These are phyloP conservation scores for Trematomus loennbergii DNA, from an alignment of 2,113 vertebrate genomes.

Conservation along the genomic window DNA sequence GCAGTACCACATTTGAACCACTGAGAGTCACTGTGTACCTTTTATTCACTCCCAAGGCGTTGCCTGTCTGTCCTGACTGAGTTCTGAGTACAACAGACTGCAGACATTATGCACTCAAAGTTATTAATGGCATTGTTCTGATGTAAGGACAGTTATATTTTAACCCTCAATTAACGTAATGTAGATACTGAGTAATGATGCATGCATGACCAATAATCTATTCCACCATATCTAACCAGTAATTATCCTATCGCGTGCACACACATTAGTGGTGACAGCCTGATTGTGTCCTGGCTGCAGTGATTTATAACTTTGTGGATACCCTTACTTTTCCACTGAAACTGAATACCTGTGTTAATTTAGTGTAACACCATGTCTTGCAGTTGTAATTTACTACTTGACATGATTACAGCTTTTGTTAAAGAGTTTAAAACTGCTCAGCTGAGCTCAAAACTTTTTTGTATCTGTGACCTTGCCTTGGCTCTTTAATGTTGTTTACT, in stretches of 20 bases:
- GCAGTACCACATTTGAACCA: neutral
- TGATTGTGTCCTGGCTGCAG: constrained; percentile 4
- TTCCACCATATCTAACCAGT: neutral
- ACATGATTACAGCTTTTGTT: neutral
- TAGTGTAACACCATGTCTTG: neutral
- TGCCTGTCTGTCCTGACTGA: neutral
- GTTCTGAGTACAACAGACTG: neutral
- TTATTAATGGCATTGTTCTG: neutral
- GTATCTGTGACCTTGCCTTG: neutral
- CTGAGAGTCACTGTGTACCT: constrained; percentile 10
- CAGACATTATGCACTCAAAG: neutral
- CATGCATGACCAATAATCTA: neutral
- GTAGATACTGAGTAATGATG: neutral
- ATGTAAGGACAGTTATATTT: no score
- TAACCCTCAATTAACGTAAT: neutral
- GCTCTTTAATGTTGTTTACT: neutral
- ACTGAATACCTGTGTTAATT: neutral
- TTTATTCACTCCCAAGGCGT: constrained; percentile 20
- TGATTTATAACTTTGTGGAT: constrained; percentile 15
- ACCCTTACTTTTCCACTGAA: neutral
- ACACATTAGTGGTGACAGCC: neutral
- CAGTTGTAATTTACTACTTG: neutral
- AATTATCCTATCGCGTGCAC: neutral
- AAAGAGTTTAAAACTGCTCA: neutral
- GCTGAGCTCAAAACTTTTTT: neutral